Evolutionary conservation across 2,797 vertebrate genomes (phyloP).

Genomic region (Danio aesculapii): DNA sequence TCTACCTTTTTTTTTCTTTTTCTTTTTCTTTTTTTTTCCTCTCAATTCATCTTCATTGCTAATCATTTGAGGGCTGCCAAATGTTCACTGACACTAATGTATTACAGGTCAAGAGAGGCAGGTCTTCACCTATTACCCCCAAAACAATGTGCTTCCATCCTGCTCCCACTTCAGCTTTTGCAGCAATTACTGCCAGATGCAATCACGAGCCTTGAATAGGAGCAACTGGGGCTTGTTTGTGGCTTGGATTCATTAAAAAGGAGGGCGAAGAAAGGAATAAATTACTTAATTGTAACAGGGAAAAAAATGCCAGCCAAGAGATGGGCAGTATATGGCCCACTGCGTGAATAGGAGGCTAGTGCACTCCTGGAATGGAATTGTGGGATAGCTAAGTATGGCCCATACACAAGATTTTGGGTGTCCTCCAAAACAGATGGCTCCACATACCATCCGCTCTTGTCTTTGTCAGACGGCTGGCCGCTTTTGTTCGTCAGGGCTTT

Average conservation of each 20-base stretch:
- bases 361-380: slow-evolving; percentile 90
- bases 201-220: slow-evolving; percentile 94
- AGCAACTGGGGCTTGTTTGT: slow-evolving; percentile 94
- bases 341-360: slow-evolving; percentile 83
- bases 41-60: slow-evolving; percentile 95
- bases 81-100: slow-evolving; percentile 96
- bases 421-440: slow-evolving; percentile 94
- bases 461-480: slow-evolving; percentile 88
- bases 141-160: slow-evolving; percentile 92
- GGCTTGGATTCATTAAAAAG: slow-evolving; percentile 94
- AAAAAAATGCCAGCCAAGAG: slow-evolving; percentile 93
- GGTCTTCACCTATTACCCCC: slow-evolving; percentile 94
- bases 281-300: slow-evolving; percentile 90
- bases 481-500: slow-evolving; percentile 89
- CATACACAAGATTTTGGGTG: slow-evolving; percentile 88
- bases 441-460: slow-evolving; percentile 90
- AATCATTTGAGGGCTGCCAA: slow-evolving; percentile 95
- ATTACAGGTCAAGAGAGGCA: slow-evolving; percentile 95
- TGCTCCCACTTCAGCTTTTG: slow-evolving; percentile 91
- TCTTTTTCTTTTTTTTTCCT: slow-evolving; percentile 76
- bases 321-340: slow-evolving; percentile 87
- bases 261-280: slow-evolving; percentile 94
- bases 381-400: slow-evolving; percentile 90
- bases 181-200: slow-evolving; percentile 94
- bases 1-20: slow-evolving; percentile 66